A percentile compares a stretch with the other conserved stretches of the same genome.
phyloP scores from a whole-genome alignment of 1,140 invertebrate species.

The Brachionus angularis region DNA sequence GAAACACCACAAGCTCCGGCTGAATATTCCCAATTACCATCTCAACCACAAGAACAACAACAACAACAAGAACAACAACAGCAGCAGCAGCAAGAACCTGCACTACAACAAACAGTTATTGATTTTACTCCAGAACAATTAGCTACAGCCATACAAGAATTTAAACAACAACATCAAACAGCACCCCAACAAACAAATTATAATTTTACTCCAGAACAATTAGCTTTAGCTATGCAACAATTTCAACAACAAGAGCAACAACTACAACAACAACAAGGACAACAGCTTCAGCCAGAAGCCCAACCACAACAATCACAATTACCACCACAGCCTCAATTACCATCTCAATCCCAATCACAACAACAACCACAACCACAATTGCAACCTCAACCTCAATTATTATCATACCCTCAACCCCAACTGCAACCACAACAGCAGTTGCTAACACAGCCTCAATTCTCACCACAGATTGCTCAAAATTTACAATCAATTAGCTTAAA shows the following conservation, averaged over 20 bases:
- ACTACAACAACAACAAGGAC: slow-evolving; percentile 4
- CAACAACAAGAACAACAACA: background rate
- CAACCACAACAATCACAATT: background rate
- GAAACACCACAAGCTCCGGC: background rate
- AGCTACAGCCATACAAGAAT: slow-evolving; percentile 12
- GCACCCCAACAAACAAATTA: background rate
- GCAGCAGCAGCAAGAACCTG: background rate
- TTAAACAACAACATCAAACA: slow-evolving; percentile 4
- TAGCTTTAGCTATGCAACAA: slow-evolving; percentile 18
- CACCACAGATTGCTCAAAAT: too few relatives aligned
- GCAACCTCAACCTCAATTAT: background rate
- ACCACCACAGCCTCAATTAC: background rate
- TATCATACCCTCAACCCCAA: background rate
- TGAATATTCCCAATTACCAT: background rate
- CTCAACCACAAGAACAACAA: too few relatives aligned
- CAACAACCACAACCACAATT: background rate
- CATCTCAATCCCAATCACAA: background rate
- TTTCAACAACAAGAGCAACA: slow-evolving; percentile 25
- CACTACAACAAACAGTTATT: background rate
- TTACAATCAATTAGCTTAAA: too few relatives aligned
- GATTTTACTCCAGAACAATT: slow-evolving; percentile 16
- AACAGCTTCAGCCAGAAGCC: slow-evolving; percentile 10
- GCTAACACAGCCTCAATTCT: background rate
- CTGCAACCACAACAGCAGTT: background rate
- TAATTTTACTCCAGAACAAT: slow-evolving; percentile 7